Evolutionary conservation across 2,797 vertebrate species (phyloP).

Genomic region (Falco rusticolus): DNA sequence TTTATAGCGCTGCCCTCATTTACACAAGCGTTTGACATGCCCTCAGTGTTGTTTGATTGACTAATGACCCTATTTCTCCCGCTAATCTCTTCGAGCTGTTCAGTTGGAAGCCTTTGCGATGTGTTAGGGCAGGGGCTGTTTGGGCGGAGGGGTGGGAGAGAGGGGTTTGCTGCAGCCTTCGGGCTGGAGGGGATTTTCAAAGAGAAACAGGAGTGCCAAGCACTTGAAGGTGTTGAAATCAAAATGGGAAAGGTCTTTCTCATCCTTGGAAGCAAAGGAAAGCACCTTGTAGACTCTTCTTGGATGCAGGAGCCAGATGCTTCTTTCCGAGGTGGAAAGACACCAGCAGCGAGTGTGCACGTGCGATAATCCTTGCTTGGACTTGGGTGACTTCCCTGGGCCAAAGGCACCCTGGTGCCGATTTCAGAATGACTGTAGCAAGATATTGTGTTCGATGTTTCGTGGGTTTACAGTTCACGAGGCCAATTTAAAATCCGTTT

Average conservation of each 20-base stretch:
- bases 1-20: background rate
- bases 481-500: background rate
- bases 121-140: background rate
- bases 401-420: background rate
- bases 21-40: background rate
- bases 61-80: background rate
- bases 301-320: background rate
- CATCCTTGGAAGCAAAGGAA: background rate
- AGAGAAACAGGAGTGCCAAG: background rate
- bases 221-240: fast-evolving
- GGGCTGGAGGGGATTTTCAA: background rate
- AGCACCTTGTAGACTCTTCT: background rate
- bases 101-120: background rate
- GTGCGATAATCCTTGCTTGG: background rate
- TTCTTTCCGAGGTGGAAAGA: background rate
- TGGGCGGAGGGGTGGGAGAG: background rate
- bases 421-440: background rate
- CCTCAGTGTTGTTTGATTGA: background rate
- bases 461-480: background rate
- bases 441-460: background rate
- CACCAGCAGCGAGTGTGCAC: fast-evolving
- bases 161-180: background rate
- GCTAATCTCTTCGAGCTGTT: background rate
- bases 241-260: background rate
- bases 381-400: background rate